Base-by-base conservation (phyloP, 2,797 vertebrate species). In the Falco naumanni region DNA sequence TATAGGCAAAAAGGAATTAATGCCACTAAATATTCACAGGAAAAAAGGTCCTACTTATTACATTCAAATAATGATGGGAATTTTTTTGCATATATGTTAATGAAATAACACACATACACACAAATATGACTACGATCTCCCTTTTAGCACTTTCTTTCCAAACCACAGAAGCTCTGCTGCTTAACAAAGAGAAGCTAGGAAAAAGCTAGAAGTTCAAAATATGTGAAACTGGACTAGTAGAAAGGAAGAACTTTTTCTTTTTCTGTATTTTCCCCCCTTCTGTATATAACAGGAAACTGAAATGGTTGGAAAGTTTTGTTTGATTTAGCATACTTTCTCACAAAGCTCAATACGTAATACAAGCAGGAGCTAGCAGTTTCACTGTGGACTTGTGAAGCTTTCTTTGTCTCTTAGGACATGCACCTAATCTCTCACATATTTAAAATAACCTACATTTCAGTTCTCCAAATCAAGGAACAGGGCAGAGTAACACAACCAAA, bases 1-100 rank as follows among this genome's bases (percentile, higher is more conserved):
- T 92, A 87, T 26, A 64, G 57, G 56, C 48, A 88, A 93, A 96
- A 95, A 80, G 25, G 4, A 7, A 61, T 81, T 84, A 80, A 87
- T 69, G 28, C 4, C 5, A 47, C 25, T 89, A 77, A 92, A 9
- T 60, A 57, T 56, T 65, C 43, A 70, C 13, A 70, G 22, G 25
- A 70, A 83, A 57, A 83, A 83, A 56, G 15, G 13, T 65, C 28
- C 13, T 77, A 11, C 20, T 77, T 87, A 34, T 14, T 77, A 45
- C 34, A 50, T 60, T 74, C 16, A 15, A 18, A 26, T 82, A 64
- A 9, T 76, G 13, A 17, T 75, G 43, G 12, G 19, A 0, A 6
- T 8, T 61, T 37, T 68, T 72, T 74, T 85, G 10, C 47, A 43
- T 68, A 31, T 53, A 28, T 51, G 25, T 59, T 64, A 90, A 8